Evolutionary conservation across 2,113 vertebrate genomes (phyloP), one percentile per base, ranked within the genome.

Genomic region (Labeo rohita): DNA sequence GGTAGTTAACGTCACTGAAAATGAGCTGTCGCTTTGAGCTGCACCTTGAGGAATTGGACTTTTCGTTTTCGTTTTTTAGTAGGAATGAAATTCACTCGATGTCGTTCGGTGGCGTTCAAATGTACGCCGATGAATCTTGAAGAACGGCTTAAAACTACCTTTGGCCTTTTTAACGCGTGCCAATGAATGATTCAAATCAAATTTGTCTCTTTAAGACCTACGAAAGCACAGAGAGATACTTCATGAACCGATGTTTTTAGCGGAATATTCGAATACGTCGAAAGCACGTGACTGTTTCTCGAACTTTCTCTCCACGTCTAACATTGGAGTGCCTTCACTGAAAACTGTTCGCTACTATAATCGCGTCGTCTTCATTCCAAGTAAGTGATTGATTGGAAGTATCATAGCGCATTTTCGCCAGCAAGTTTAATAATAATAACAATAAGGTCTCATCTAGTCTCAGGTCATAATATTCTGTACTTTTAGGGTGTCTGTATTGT

Each of bases 301-400:
- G 3, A 70, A 82, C 80, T 70, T 68, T 82, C 66, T 83, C 80
- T 84, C 82, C 82, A 84, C 68, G 13, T 84, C 82, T 23, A 84
- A 84, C 82, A 84, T 84, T 84, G 82, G 82, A 84, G 82, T 84
- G 82, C 82, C 82, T 84, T 84, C 82, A 84, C 49, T 84, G 82
- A 74, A 83, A 73, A 61, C 66, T 84, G 34, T 56, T 72, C 45
- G 47, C 63, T 50, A 43, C 54, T 80, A 61, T 28, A 59, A 81
- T 81, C 39, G 47, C 63, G 49, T 83, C 81, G 66, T 83, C 49
- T 83, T 83, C 82, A 74, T 84, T 84, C 82, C 82, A 59, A 56
- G n/a, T 39, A 84, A 73, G 34, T 43, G 34, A 84, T 84, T 43
- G 34, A 84, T 84, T 56, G 68, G 50, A 84, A 59, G 56, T 59